These are phyloP conservation scores for Phylloscopus collybita DNA, from an alignment of 2,797 vertebrate species.

Conservation along the genomic window DNA sequence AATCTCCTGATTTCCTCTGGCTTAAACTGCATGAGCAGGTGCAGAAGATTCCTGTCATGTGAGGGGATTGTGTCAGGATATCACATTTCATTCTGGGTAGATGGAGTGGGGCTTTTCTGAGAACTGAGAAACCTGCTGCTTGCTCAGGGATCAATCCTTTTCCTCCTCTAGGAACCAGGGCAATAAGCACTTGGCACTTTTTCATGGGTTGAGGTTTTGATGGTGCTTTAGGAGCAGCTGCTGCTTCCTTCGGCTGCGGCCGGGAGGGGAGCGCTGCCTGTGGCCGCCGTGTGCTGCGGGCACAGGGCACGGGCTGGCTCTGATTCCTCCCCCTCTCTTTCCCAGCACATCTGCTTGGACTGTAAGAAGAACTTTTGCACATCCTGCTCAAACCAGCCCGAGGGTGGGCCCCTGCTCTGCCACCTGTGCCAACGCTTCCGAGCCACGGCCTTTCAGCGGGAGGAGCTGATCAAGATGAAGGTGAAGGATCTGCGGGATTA, in stretches of 20 bases:
- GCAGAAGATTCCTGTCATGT: neutral
- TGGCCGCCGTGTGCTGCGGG: neutral
- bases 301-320: neutral
- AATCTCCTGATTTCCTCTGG: neutral
- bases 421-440: slow-evolving; percentile 78
- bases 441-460: slow-evolving; percentile 78
- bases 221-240: neutral
- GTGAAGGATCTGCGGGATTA: slow-evolving; percentile 97
- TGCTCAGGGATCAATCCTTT: neutral
- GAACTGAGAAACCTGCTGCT: neutral
- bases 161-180: neutral
- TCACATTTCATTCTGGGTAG: neutral
- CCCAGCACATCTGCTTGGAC: slow-evolving; percentile 80
- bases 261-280: neutral
- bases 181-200: neutral
- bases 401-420: slow-evolving; percentile 75
- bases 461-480: slow-evolving; percentile 84
- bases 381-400: slow-evolving; percentile 68
- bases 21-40: neutral
- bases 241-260: neutral
- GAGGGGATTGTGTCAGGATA: neutral
- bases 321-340: slow-evolving; percentile 12
- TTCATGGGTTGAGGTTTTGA: neutral
- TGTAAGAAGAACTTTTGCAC: slow-evolving; percentile 81
- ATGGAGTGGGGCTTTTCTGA: neutral